phyloP scores from a whole-genome alignment of 2,888 invertebrate genomes.

The Apantesis nais region DNA sequence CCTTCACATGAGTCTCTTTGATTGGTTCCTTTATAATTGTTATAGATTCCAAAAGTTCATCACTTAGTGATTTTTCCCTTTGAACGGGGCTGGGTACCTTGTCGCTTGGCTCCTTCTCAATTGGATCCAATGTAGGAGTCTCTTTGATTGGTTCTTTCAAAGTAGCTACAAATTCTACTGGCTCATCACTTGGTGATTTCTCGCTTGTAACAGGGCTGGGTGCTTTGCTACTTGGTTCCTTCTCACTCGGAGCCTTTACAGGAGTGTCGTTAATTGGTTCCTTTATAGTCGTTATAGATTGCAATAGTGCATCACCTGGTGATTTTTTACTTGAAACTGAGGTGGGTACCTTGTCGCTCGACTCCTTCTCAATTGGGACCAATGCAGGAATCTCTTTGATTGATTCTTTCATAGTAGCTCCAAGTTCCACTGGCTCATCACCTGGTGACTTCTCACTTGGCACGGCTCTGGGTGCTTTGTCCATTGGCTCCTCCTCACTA shows the following conservation, averaged over 20 bases:
- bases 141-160: constrained; percentile 13
- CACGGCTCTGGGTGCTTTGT: too few species aligned
- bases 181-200: background rate
- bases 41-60: background rate
- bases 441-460: too few species aligned
- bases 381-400: constrained; percentile 17
- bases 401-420: too few species aligned
- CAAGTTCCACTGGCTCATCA: too few species aligned
- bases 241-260: constrained; percentile 15
- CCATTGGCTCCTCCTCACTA: too few species aligned
- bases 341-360: background rate
- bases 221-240: background rate
- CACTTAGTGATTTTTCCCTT: background rate
- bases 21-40: too few species aligned
- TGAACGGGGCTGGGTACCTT: too few species aligned
- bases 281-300: background rate
- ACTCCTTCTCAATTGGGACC: background rate
- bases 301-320: background rate
- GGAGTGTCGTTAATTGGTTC: constrained; percentile 15
- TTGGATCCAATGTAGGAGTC: too few species aligned
- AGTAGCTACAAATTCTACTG: background rate
- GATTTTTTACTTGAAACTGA: constrained; percentile 11
- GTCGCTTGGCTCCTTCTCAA: too few species aligned
- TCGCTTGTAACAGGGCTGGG: background rate
- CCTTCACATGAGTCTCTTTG: too few species aligned